These are phyloP conservation scores for Axea sp. DNA, from an alignment of 2,888 invertebrate species.

Conservation along the genomic window DNA sequence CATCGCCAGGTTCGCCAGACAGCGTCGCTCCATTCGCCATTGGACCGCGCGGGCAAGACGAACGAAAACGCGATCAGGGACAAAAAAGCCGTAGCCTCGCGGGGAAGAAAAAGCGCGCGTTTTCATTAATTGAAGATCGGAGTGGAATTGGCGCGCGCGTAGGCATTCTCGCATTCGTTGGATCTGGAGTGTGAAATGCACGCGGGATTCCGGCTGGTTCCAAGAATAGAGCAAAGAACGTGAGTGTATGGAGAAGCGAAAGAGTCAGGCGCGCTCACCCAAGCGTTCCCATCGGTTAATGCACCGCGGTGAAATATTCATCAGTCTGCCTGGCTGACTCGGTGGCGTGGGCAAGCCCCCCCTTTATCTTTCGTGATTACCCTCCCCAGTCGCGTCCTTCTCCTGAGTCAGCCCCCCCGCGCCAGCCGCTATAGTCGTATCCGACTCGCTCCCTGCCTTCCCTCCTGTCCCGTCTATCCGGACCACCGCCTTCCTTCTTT, in stretches of 20 bases:
- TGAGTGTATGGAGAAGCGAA: slow-evolving; percentile 46
- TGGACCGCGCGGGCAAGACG: neutral
- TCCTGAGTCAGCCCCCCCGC: slow-evolving; percentile 66
- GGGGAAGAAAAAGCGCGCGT: neutral
- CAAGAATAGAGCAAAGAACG: slow-evolving; percentile 61
- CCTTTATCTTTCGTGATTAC: slow-evolving; percentile 79
- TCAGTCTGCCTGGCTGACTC: slow-evolving; percentile 75
- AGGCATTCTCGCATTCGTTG: slow-evolving; percentile 42
- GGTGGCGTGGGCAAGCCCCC: slow-evolving; percentile 72
- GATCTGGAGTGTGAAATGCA: slow-evolving; percentile 57
- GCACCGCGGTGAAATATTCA: slow-evolving; percentile 78
- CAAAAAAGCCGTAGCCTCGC: too few relatives aligned
- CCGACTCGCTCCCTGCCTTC: slow-evolving; percentile 43
- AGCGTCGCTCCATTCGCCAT: too few relatives aligned
- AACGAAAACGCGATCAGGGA: too few relatives aligned
- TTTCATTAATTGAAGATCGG: slow-evolving; percentile 31
- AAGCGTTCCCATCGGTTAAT: slow-evolving; percentile 74
- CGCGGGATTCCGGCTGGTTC: slow-evolving; percentile 45
- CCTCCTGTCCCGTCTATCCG: slow-evolving; percentile 18
- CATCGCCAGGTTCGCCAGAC: too few relatives aligned
- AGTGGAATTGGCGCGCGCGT: slow-evolving; percentile 15
- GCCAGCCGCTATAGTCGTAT: slow-evolving; percentile 47
- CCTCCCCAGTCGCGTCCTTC: slow-evolving; percentile 71
- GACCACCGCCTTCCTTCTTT: slow-evolving; percentile 13
- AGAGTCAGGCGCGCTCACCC: slow-evolving; percentile 50